Percentiles rank a stretch among this genome's conserved stretches.
These are phyloP conservation scores for Premnoplex brunnescens DNA, from an alignment of 2,797 vertebrate genomes.

Conservation along the genomic window DNA sequence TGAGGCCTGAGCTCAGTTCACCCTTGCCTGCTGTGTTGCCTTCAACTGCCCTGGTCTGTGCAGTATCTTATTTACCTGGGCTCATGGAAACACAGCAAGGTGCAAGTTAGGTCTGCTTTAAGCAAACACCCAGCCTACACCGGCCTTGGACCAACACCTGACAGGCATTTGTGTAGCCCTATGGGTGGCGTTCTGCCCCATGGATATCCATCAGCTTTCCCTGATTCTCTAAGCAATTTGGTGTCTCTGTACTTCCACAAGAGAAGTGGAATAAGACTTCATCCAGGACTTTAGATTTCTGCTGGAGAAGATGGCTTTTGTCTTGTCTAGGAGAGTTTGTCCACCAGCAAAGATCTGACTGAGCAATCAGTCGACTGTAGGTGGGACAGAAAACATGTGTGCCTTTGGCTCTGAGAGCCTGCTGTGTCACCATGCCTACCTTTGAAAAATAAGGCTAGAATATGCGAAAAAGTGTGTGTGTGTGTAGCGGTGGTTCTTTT, in stretches of 20 bases:
- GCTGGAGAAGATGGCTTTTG: neutral
- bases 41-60: neutral
- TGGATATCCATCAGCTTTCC: neutral
- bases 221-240: neutral
- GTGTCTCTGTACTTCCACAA: neutral
- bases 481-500: neutral
- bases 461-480: neutral
- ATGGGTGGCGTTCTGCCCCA: accelerated
- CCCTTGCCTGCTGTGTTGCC: neutral
- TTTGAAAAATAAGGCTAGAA: neutral
- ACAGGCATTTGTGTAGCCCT: accelerated
- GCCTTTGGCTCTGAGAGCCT: neutral
- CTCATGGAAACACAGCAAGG: accelerated
- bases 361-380: accelerated
- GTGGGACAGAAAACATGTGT: neutral
- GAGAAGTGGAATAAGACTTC: neutral
- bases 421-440: neutral
- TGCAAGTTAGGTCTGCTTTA: neutral
- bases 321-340: neutral
- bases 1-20: neutral
- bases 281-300: neutral
- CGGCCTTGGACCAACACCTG: neutral
- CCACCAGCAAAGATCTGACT: neutral
- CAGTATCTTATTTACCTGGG: neutral
- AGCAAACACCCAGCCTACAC: neutral